phyloP scores from a whole-genome alignment of 2,797 vertebrate genomes.

The Pogoniulus pusillus region DNA sequence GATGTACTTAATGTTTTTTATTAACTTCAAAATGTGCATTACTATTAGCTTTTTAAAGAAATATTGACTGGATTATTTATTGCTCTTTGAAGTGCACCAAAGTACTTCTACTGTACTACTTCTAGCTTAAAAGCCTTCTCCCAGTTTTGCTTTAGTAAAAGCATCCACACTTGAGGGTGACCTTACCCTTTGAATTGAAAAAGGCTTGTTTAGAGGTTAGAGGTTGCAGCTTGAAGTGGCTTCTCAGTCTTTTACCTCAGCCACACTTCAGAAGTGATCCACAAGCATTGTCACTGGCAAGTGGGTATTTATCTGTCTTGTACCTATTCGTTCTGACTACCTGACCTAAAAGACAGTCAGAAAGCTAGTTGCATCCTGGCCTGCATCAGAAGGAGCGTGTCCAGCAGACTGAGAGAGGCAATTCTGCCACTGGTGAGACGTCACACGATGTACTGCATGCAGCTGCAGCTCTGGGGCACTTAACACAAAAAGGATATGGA shows the following conservation, averaged over 20 bases:
- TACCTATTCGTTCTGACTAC: not conserved
- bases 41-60: not conserved
- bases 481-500: too few relatives aligned
- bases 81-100: not conserved
- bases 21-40: not conserved
- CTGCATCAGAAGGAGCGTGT: too few relatives aligned
- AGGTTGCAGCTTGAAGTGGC: not conserved
- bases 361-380: too few relatives aligned
- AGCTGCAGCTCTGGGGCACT: too few relatives aligned
- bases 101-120: not conserved
- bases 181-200: not conserved
- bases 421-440: too few relatives aligned
- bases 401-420: too few relatives aligned
- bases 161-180: not conserved
- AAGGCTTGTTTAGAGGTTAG: not conserved
- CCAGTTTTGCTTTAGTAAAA: not conserved
- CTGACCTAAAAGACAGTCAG: not conserved
- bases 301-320: not conserved
- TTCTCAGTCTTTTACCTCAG: not conserved
- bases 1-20: not conserved
- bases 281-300: not conserved
- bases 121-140: not conserved
- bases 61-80: not conserved
- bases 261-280: not conserved
- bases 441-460: too few relatives aligned